phyloP scores from a whole-genome alignment of 1,140 invertebrate species.

The Cherax quadricarinatus region DNA sequence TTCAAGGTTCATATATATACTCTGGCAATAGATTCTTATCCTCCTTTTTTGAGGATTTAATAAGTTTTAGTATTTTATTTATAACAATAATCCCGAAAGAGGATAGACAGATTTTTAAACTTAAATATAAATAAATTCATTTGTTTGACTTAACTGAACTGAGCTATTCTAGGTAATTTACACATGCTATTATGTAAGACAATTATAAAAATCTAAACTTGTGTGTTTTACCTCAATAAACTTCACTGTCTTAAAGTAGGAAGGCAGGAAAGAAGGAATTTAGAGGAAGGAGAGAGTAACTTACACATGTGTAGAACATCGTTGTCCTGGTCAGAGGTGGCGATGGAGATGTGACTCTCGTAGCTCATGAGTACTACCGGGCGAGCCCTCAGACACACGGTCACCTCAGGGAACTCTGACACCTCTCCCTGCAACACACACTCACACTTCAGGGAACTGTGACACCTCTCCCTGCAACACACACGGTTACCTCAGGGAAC shows the following conservation, averaged over 20 bases:
- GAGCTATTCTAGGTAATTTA: neutral
- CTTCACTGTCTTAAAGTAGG: neutral
- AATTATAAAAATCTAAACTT: no score
- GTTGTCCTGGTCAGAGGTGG: slow-evolving; percentile 64
- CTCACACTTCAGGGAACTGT: slow-evolving; percentile 48
- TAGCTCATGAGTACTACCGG: slow-evolving; percentile 58
- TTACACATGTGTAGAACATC: slow-evolving; percentile 65
- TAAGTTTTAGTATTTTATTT: no score
- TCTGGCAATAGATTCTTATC: no score
- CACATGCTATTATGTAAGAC: no score
- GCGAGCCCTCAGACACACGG: slow-evolving; percentile 52
- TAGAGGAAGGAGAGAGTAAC: neutral
- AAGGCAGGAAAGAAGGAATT: neutral
- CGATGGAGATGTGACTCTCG: slow-evolving; percentile 65
- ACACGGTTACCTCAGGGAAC: no score
- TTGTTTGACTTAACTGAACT: neutral
- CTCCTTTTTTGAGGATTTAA: no score
- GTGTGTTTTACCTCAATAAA: no score
- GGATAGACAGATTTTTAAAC: no score
- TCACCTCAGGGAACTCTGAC: slow-evolving; percentile 60
- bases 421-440: slow-evolving; percentile 46
- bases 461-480: slow-evolving; percentile 59
- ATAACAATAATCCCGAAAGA: no score
- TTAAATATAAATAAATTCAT: no score
- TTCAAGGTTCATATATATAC: no score